phyloP scores from a whole-genome alignment of 2,888 invertebrate genomes.

The Blomia tropicalis region DNA sequence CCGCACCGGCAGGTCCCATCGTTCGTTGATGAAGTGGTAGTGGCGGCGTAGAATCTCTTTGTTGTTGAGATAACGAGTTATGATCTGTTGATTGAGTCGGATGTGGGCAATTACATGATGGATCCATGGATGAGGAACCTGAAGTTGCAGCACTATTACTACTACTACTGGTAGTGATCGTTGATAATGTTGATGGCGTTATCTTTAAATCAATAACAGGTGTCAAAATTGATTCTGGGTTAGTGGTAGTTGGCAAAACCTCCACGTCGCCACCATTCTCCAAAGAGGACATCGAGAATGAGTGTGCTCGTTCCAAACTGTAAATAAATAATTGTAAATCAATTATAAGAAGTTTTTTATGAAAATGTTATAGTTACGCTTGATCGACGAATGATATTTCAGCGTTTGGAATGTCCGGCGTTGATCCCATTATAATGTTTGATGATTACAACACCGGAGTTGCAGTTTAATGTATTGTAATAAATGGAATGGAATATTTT shows the following conservation, averaged over 20 bases:
- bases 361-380: too few species aligned
- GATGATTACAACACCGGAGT: too few species aligned
- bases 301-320: neutral
- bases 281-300: neutral
- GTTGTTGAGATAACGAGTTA: neutral
- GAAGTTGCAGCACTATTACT: neutral
- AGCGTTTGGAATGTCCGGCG: constrained; percentile 4
- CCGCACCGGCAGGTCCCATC: neutral
- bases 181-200: neutral
- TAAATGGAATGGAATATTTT: too few species aligned
- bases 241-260: neutral
- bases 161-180: too few species aligned
- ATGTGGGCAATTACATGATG: constrained; percentile 1
- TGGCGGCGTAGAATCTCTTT: neutral
- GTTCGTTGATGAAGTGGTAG: neutral
- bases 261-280: neutral
- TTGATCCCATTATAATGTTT: constrained; percentile 3
- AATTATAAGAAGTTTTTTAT: neutral
- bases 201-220: neutral
- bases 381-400: too few species aligned
- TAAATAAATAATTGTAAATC: neutral
- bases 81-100: neutral
- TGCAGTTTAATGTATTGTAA: too few species aligned
- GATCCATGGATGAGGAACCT: neutral
- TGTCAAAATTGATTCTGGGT: neutral